These are phyloP conservation scores for Calameuta filiformis DNA, from an alignment of 2,888 invertebrate species.

Conservation along the genomic window DNA sequence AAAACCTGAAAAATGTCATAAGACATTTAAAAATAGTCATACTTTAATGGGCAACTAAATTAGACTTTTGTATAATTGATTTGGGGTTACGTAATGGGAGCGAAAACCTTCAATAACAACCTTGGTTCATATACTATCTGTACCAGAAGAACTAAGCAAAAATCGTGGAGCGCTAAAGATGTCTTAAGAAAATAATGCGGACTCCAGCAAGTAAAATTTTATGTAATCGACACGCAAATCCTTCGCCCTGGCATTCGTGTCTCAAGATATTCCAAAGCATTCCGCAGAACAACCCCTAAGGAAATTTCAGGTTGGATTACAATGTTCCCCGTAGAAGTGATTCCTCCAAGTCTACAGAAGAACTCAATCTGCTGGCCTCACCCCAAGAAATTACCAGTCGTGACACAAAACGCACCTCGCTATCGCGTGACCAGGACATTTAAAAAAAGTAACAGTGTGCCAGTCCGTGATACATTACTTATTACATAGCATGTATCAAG, in stretches of 20 bases:
- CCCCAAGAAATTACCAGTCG: conserved; percentile 11
- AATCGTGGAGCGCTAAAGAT: neutral
- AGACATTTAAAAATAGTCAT: neutral
- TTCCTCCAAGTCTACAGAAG: neutral
- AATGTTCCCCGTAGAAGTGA: neutral
- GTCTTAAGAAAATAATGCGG: neutral
- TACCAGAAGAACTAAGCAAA: neutral
- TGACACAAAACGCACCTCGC: conserved; percentile 1
- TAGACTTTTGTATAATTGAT: neutral
- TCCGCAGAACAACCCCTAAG: neutral
- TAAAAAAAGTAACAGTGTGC: conserved; percentile 15
- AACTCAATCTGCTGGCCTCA: conserved; percentile 14
- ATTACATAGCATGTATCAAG: neutral
- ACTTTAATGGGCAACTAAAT: neutral
- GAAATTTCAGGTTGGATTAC: neutral
- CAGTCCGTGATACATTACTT: neutral
- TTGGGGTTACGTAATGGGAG: neutral
- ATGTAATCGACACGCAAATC: neutral
- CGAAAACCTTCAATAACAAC: neutral
- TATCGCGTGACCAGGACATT: conserved; percentile 22
- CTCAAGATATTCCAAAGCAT: neutral
- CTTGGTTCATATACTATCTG: neutral
- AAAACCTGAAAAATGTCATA: neutral
- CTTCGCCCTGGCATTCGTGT: neutral
- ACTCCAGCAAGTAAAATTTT: neutral